These are phyloP conservation scores for Seriola dumerili DNA, from an alignment of 2,113 vertebrate species.

Conservation along the genomic window DNA sequence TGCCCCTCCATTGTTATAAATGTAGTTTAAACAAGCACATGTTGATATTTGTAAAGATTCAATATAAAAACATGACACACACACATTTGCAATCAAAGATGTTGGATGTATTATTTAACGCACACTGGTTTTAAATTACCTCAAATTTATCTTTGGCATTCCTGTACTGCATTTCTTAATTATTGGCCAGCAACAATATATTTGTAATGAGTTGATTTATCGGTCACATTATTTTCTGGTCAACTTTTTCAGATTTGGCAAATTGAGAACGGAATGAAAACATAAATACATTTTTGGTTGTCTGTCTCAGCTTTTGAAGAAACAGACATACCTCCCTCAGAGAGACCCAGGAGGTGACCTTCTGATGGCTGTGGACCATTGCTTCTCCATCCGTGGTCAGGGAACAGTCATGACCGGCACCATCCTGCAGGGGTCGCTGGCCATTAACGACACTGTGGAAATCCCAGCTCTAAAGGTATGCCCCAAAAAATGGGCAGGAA, in stretches of 20 bases:
- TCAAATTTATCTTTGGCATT: background rate
- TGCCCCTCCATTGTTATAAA: conserved; percentile 5
- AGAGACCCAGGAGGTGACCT: conserved; percentile 92
- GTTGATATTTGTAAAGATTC: background rate
- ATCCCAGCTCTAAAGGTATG: conserved; percentile 95
- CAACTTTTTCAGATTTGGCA: background rate
- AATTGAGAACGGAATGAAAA: conserved; percentile 4
- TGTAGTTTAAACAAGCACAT: conserved; percentile 16
- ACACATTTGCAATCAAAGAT: background rate
- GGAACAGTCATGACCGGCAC: conserved; percentile 99
- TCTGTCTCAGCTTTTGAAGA: conserved; percentile 89
- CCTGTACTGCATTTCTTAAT: background rate
- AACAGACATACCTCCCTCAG: conserved; percentile 91
- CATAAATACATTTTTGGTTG: background rate
- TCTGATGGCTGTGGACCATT: conserved; percentile 98
- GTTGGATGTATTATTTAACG: background rate
- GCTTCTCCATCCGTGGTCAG: conserved; percentile 97
- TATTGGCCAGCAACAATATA: background rate
- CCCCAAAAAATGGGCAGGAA: conserved; percentile 3
- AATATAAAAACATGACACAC: background rate
- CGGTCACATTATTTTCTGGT: background rate
- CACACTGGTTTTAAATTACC: background rate
- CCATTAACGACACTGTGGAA: conserved; percentile 93
- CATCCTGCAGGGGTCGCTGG: conserved; percentile 93
- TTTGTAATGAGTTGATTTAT: background rate